Conservation (phyloP, 2,113 vertebrate genomes). For the Cryptotis parvus region DNA sequence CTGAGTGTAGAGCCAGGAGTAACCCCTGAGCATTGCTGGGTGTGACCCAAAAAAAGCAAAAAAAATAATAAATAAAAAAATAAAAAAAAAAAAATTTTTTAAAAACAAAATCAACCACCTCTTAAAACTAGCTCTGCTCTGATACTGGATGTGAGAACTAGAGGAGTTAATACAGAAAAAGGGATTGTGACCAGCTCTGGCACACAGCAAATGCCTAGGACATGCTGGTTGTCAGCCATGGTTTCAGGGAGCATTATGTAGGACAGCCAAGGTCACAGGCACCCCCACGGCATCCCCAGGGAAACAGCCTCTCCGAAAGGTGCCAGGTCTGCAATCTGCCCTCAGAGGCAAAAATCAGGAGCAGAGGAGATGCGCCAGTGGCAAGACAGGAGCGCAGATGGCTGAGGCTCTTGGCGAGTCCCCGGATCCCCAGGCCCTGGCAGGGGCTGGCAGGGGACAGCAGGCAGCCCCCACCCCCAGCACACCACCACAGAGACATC, state of each 20-base stretch:
- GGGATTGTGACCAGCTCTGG: neutral
- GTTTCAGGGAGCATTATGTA: conserved; percentile 59
- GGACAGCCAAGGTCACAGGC: conserved; percentile 74
- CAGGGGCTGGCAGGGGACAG: conserved; percentile 70
- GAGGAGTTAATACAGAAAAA: neutral
- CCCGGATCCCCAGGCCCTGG: conserved; percentile 74
- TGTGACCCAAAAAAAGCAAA: no score
- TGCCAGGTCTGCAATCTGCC: conserved; percentile 71
- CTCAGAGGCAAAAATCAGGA: conserved; percentile 67
- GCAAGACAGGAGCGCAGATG: conserved; percentile 70
- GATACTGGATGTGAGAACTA: neutral
- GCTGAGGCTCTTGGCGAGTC: conserved; percentile 68
- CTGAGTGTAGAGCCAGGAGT: no score
- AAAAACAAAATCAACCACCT: neutral
- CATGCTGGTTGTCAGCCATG: neutral
- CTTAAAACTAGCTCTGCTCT: neutral
- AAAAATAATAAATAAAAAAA: neutral
- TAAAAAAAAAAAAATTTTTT: neutral
- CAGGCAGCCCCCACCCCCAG: neutral
- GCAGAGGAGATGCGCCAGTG: conserved; percentile 67
- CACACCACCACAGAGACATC: neutral
- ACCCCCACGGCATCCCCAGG: conserved; percentile 34
- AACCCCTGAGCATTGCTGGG: no score
- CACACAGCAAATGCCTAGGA: conserved; percentile 40
- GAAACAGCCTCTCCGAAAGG: conserved; percentile 61